Base-by-base conservation (phyloP, 2,888 invertebrate genomes). In the Agrochola circellaris region DNA sequence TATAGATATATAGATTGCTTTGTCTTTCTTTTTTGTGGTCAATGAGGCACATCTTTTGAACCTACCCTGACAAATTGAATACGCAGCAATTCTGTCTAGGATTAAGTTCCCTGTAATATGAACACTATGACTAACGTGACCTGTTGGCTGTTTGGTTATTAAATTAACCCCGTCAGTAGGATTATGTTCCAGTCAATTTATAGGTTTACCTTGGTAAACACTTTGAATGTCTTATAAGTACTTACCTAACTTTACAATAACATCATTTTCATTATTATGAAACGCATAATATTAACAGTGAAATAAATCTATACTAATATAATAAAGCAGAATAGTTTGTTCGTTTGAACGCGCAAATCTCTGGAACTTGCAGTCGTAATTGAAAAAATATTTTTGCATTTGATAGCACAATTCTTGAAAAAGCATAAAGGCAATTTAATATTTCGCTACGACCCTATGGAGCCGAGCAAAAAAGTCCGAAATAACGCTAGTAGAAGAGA, bases 141-240 rank as follows among this genome's bases (percentile, higher is more conserved):
- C 77, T 45, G 23, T 51, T 51, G 48, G 20, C 48, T 51, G 48
- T 67, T 67, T 45, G 23, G 30, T 75, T 67, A 67, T 75, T 71
- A n/a, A 75, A 80, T 74, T 70, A 70, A 38, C 70, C 70, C 58
- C 54, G 62, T 42, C 42, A 45, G 23, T 51, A 26, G 30, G 34
- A 81, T 56, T 70, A 34, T 56, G 60, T 69, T 70, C 34, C 68
- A 42, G 26, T 30, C 23, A 77, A 54, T 60, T 56, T n/a, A n/a
- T n/a, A n/a, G 11, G 56, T 26, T 13, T 56, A 13, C 56, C 38
- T 13, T 20, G 1, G 26, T 11, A 26, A 20, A 13, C 20, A 58
- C 20, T 69, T 26, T 58, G 8, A 26, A 58, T 13, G 6, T 58
- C 13, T 26, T 56, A 26, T 26, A 26, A 17, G 26, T 11, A 56